A percentile compares a stretch with the other conserved stretches of the same genome.
Evolutionary conservation across 2,113 vertebrate species (phyloP).

Genomic region (Antechinus stuartii): DNA sequence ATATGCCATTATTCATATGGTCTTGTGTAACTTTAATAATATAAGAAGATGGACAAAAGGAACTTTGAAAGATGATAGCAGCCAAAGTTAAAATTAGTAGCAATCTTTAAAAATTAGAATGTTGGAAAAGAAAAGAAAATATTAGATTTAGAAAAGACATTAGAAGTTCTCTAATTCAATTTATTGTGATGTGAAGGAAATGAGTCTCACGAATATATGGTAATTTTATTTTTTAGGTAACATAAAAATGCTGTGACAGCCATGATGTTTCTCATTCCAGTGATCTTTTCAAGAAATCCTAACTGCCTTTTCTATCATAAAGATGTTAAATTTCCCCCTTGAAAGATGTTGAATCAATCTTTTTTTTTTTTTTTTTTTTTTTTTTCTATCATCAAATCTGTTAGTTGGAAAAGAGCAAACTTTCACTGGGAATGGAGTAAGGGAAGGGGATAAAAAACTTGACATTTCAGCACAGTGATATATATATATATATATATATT

Average conservation of each 20-base stretch:
- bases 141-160: neutral
- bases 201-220: neutral
- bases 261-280: neutral
- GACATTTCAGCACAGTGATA: neutral
- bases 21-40: neutral
- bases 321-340: neutral
- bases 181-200: neutral
- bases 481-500: slow-evolving; percentile 37
- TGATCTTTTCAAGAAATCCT: neutral
- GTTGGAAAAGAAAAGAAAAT: neutral
- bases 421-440: neutral
- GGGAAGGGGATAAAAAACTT: neutral
- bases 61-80: neutral
- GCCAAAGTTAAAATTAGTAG: neutral
- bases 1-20: neutral
- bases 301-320: neutral
- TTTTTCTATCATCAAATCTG: neutral
- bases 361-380: slow-evolving; percentile 26
- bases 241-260: neutral
- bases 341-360: neutral
- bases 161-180: neutral
- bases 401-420: slow-evolving; percentile 9
- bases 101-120: neutral
- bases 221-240: neutral
- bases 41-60: neutral